Base-by-base conservation (phyloP, 2,797 vertebrate species). In the Hoplostethus mediterraneus region DNA sequence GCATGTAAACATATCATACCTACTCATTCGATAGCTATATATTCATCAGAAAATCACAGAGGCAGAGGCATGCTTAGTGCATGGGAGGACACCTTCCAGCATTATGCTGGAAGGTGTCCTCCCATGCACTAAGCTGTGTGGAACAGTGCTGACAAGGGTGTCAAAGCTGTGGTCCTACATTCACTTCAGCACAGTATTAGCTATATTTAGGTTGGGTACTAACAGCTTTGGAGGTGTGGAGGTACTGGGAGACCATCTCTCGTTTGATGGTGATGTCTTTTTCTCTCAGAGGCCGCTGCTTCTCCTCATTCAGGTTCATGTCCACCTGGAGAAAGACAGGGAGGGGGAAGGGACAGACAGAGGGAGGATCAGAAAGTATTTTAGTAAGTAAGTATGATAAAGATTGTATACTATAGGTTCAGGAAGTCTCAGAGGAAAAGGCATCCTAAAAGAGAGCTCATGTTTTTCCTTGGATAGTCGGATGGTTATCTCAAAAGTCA, bases 231-330 rank as follows among this genome's bases (percentile, higher is more conserved):
- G 96, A 97, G 0, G 96, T 96, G 81, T 97, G 95, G 42, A 98
- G 91, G 80, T 98, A 98, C 74, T 97, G 97, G 58, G 96, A 97
- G 44, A 97, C 96, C 96, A 98, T 98, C 90, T 97, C 97, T 84
- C 97, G 94, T 88, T 98, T 97, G 81, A 97, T 98, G 53, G 77
- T 28, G 21, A 98, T 97, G 86, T 97, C 96, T 82, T 97, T 98
- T 70, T 88, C 87, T 78, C 97, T 91, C 49, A 98, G 88, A 55
- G 97, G 97, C 59, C 91, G 94, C 90, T 97, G 96, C 75, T 97
- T 97, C 86, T 97, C 96, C 51, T 94, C 96, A 38, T 96, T 97
- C 76, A 97, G 93, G 88, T 97, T 97, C 97, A 96, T 97, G 81
- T 98, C 97, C 87, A 96, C 87, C 96, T 97, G 67, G 45, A 66